A percentile compares a stretch with the other conserved stretches of the same genome.
Evolutionary conservation across 2,888 invertebrate genomes (phyloP).

Genomic region (Drosophila helvetica): DNA sequence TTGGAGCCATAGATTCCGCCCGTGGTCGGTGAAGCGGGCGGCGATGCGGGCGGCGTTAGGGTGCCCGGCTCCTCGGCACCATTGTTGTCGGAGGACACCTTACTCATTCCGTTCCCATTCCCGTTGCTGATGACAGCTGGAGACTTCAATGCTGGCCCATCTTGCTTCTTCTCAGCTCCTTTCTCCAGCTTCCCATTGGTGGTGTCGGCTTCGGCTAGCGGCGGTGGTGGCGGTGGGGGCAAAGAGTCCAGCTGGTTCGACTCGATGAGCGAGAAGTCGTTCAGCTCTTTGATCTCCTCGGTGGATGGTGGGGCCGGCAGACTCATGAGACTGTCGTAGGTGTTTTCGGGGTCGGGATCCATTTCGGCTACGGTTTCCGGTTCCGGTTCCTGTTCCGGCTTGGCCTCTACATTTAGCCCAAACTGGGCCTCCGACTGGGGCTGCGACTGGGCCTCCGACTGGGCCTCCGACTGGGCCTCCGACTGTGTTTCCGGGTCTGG

Average conservation of each 20-base stretch:
- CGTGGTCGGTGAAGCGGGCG: conserved; percentile 65
- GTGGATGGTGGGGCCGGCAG: conserved; percentile 83
- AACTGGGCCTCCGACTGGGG: not conserved
- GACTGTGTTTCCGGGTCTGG: not conserved
- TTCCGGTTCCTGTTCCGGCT: not conserved
- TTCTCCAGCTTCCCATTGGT: conserved; percentile 13
- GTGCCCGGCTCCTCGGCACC: conserved; percentile 64
- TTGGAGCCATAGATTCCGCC: conserved; percentile 32
- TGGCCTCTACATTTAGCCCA: not conserved
- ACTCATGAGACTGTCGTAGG: conserved; percentile 83
- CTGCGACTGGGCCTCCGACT: not conserved
- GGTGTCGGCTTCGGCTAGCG: conserved; percentile 12
- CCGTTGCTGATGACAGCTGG: conserved; percentile 13
- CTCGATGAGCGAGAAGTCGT: conserved; percentile 78
- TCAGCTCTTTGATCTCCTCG: conserved; percentile 83
- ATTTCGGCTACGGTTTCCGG: not conserved
- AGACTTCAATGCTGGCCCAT: not conserved
- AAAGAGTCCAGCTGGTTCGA: conserved; percentile 83
- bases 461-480: not conserved
- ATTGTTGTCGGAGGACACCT: conserved; percentile 14
- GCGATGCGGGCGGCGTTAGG: conserved; percentile 79
- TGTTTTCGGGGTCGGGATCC: conserved; percentile 64
- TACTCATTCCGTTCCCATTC: conserved; percentile 19
- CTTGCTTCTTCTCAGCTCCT: not conserved
- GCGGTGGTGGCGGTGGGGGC: conserved; percentile 80